Conservation (phyloP, 1,140 invertebrate genomes). For the Trichoplusia ni region DNA sequence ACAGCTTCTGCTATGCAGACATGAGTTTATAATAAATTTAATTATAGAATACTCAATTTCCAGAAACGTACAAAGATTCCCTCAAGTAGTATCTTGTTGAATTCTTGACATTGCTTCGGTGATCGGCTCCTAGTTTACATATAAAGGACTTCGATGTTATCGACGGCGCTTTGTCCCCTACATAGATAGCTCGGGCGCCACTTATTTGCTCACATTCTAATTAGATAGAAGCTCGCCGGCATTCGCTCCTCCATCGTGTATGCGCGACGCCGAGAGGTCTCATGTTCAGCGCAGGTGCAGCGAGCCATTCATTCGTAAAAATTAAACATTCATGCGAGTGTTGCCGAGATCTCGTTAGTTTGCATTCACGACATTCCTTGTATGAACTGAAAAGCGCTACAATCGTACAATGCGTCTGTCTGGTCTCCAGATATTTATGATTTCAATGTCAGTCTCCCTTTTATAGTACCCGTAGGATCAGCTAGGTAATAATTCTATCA, state of each 20-base stretch:
- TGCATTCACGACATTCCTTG: neutral
- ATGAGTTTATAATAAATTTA: too few species aligned
- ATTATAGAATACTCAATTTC: too few species aligned
- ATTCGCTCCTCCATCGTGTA: neutral
- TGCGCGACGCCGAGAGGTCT: too few species aligned
- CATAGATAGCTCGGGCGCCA: neutral
- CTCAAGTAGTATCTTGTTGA: too few species aligned
- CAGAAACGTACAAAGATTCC: too few species aligned
- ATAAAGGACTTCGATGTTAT: constrained; percentile 13
- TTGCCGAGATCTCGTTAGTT: neutral
- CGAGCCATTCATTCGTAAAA: neutral
- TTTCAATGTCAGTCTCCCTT: constrained; percentile 17
- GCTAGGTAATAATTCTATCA: constrained; percentile 3
- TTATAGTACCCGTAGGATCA: neutral
- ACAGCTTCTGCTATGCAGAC: too few species aligned
- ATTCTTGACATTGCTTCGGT: neutral
- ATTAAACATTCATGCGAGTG: neutral
- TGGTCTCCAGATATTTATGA: neutral
- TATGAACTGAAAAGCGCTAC: neutral
- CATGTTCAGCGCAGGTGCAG: too few species aligned
- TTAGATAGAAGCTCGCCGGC: neutral
- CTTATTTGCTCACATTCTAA: constrained; percentile 7
- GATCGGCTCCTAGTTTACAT: neutral
- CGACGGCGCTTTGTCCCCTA: neutral
- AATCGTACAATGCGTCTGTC: neutral